phyloP scores from a whole-genome alignment of 64 coral and sea anemone genomes.

The Pocillopora verrucosa region DNA sequence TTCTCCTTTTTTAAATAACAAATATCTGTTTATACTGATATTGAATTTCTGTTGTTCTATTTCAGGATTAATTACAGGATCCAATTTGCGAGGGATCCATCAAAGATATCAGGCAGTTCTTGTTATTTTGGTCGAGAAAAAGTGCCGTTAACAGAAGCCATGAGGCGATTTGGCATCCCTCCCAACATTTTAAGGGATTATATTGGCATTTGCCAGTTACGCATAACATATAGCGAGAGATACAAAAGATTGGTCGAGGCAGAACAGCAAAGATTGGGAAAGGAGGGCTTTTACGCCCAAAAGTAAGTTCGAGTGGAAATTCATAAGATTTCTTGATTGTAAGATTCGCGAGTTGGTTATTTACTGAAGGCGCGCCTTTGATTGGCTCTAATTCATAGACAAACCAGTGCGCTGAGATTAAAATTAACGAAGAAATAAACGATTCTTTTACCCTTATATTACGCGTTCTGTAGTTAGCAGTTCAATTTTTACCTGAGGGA shows the following conservation, averaged over 20 bases:
- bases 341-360: background rate
- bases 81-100: constrained; percentile 26
- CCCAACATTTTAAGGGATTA: too few species aligned
- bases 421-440: background rate
- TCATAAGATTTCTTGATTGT: too few species aligned
- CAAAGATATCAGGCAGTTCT: constrained; percentile 2
- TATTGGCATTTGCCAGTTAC: too few species aligned
- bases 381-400: background rate
- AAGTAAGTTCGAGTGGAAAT: background rate
- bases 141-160: constrained; percentile 22
- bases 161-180: background rate
- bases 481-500: constrained; percentile 15
- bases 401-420: background rate
- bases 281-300: background rate
- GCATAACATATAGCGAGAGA: background rate
- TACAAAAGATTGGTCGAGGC: background rate
- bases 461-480: constrained; percentile 5
- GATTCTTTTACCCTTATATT: background rate
- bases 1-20: too few species aligned
- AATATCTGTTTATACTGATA: too few species aligned
- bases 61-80: constrained; percentile 18
- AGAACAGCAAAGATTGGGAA: too few species aligned
- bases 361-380: background rate
- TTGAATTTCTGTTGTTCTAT: background rate
- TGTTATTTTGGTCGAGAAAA: constrained; percentile 4